phyloP scores from a whole-genome alignment of 23 tunicate genomes.

The Trididemnum nubilum region DNA sequence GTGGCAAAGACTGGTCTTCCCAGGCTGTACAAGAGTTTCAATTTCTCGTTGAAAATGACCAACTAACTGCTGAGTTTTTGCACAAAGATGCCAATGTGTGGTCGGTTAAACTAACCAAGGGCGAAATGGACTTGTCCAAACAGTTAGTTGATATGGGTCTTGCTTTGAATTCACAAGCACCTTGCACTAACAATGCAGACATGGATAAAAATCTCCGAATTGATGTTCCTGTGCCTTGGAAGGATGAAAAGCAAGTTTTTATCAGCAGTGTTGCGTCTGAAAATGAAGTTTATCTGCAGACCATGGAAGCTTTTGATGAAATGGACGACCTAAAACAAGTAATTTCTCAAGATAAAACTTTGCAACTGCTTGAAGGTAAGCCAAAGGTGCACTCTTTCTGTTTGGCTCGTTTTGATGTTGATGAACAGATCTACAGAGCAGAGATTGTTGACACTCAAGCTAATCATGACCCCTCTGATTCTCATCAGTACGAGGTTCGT shows the following conservation, averaged over 20 bases:
- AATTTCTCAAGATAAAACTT: constrained; percentile 30
- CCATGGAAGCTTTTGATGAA: not conserved
- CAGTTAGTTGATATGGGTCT: constrained; percentile 28
- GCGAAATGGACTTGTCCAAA: constrained; percentile 21
- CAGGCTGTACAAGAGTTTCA: constrained; percentile 23
- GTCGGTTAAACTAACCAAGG: constrained; percentile 41
- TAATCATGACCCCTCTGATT: not conserved
- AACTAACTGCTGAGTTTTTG: constrained; percentile 18
- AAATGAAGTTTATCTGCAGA: constrained; percentile 47
- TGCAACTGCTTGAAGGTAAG: not conserved
- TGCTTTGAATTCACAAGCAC: not conserved
- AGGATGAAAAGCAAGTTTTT: constrained; percentile 41
- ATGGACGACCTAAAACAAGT: constrained; percentile 34
- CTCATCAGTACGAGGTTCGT: constrained; percentile 6
- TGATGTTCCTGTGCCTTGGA: constrained; percentile 2
- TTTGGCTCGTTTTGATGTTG: constrained; percentile 39
- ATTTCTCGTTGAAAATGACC: not conserved
- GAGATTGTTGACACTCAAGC: not conserved
- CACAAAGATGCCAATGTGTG: constrained; percentile 31
- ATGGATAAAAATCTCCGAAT: not conserved
- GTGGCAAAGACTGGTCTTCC: constrained; percentile 21
- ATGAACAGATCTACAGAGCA: constrained; percentile 63
- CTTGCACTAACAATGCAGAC: not conserved
- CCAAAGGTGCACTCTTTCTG: constrained; percentile 10
- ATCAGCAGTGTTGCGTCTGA: constrained; percentile 70